phyloP scores from a whole-genome alignment of 2,888 invertebrate species.

The Calliopum simillimum region DNA sequence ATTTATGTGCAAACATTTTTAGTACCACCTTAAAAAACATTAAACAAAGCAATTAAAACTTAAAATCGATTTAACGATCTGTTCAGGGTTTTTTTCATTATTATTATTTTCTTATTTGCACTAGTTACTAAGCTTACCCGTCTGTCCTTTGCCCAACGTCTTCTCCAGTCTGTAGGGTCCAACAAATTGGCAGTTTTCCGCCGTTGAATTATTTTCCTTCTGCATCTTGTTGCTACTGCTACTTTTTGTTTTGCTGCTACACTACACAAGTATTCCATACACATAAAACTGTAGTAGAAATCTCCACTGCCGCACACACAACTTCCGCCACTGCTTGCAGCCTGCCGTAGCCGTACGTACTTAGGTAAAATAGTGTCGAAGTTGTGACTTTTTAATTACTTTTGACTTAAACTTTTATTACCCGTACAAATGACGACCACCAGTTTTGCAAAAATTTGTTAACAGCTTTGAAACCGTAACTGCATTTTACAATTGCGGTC shows the following conservation, averaged over 20 bases:
- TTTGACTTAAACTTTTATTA: constrained; percentile 21
- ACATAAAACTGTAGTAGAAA: constrained; percentile 32
- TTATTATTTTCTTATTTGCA: background rate
- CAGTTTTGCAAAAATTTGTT: constrained; percentile 7
- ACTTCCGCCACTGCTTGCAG: background rate
- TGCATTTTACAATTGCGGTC: background rate
- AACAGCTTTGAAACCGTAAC: background rate
- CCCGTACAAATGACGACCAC: background rate
- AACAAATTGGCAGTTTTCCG: constrained; percentile 91
- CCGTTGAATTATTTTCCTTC: constrained; percentile 68
- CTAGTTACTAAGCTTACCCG: constrained; percentile 80
- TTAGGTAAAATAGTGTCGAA: constrained; percentile 1
- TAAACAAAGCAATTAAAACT: background rate
- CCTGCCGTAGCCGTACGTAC: background rate
- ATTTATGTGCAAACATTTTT: background rate
- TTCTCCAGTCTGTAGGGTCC: constrained; percentile 99
- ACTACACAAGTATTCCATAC: constrained; percentile 35
- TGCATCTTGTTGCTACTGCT: constrained; percentile 64
- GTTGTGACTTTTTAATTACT: constrained; percentile 23
- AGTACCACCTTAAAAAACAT: no score
- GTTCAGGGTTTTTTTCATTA: constrained; percentile 12
- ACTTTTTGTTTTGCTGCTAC: constrained; percentile 22
- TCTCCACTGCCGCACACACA: constrained; percentile 30
- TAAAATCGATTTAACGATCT: background rate
- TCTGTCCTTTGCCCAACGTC: constrained; percentile 99